A percentile compares a stretch with the other conserved stretches of the same genome.
phyloP scores from a whole-genome alignment of 2,797 vertebrate species.

The Sebastes vulpes region DNA sequence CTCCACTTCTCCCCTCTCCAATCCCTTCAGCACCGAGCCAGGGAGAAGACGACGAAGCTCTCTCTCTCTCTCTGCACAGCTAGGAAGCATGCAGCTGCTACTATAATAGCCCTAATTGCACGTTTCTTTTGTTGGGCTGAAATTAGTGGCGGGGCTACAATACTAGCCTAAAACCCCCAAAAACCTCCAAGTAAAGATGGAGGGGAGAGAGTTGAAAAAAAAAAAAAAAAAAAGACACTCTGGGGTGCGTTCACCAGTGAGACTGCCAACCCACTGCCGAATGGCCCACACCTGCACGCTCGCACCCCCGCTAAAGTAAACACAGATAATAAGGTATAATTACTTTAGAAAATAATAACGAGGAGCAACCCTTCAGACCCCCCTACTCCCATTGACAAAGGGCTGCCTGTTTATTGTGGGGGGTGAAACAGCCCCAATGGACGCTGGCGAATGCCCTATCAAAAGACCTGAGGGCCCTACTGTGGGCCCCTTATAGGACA shows the following conservation, averaged over 20 bases:
- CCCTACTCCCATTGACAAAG: constrained; percentile 90
- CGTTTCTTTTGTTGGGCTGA: constrained; percentile 93
- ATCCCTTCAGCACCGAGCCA: constrained; percentile 54
- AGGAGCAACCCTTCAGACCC: constrained; percentile 80
- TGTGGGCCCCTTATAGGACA: constrained; percentile 75
- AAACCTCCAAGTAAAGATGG: constrained; percentile 87
- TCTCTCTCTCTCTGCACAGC: constrained; percentile 87
- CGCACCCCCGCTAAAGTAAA: constrained; percentile 94
- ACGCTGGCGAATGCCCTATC: constrained; percentile 80
- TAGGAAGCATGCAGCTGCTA: constrained; percentile 93
- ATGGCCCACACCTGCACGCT: constrained; percentile 95
- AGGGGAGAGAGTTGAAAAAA: constrained; percentile 46
- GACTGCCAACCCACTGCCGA: constrained; percentile 87
- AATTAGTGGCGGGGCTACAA: constrained; percentile 93
- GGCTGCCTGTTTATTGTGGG: constrained; percentile 91
- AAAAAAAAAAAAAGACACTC: constrained; percentile 86
- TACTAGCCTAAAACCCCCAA: constrained; percentile 87
- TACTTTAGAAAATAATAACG: constrained; percentile 96
- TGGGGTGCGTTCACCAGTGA: constrained; percentile 88
- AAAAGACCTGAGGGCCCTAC: constrained; percentile 79
- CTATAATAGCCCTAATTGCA: constrained; percentile 98
- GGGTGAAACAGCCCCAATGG: constrained; percentile 86
- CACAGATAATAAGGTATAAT: constrained; percentile 98
- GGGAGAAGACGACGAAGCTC: constrained; percentile 75
- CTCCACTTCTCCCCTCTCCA: constrained; percentile 42